These are phyloP conservation scores for Eudasyphora cyanicolor DNA, from an alignment of 2,888 invertebrate species.

Conservation along the genomic window DNA sequence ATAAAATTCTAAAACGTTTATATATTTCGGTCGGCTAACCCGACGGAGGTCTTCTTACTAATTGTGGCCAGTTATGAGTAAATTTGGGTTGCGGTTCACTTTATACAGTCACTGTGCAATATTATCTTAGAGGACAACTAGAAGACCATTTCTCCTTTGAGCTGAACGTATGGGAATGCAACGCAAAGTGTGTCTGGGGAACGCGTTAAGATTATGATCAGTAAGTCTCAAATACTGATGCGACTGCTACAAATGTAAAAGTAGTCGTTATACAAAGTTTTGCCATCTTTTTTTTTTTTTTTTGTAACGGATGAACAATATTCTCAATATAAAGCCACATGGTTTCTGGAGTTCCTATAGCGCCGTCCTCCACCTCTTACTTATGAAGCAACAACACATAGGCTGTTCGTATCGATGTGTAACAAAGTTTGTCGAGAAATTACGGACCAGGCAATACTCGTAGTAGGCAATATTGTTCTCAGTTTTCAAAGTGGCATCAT, in stretches of 20 bases:
- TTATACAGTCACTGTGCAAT: background rate
- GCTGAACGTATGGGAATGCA: background rate
- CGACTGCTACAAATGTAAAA: conserved; percentile 15
- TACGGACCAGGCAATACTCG: conserved; percentile 27
- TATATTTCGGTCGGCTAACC: too few species aligned
- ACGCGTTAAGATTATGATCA: conserved; percentile 64
- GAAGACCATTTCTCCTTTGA: too few species aligned
- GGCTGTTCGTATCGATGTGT: conserved; percentile 15
- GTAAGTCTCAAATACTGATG: conserved; percentile 33
- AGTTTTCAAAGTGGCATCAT: conserved; percentile 56
- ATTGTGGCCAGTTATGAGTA: too few species aligned
- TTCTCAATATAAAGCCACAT: conserved; percentile 47
- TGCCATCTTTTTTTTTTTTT: conserved; percentile 16
- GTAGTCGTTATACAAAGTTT: conserved; percentile 23
- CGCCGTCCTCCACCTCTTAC: background rate
- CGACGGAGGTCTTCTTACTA: too few species aligned
- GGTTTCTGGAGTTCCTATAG: background rate
- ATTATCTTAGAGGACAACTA: conserved; percentile 23
- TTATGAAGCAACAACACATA: too few species aligned
- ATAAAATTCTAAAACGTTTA: too few species aligned
- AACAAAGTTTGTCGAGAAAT: conserved; percentile 4
- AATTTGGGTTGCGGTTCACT: too few species aligned
- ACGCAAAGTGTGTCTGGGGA: conserved; percentile 53
- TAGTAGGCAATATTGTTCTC: conserved; percentile 53
- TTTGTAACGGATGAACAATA: conserved; percentile 42